phyloP scores from a whole-genome alignment of 53 echinoderm and acorn worm species.

The Mesocentrotus franciscanus region DNA sequence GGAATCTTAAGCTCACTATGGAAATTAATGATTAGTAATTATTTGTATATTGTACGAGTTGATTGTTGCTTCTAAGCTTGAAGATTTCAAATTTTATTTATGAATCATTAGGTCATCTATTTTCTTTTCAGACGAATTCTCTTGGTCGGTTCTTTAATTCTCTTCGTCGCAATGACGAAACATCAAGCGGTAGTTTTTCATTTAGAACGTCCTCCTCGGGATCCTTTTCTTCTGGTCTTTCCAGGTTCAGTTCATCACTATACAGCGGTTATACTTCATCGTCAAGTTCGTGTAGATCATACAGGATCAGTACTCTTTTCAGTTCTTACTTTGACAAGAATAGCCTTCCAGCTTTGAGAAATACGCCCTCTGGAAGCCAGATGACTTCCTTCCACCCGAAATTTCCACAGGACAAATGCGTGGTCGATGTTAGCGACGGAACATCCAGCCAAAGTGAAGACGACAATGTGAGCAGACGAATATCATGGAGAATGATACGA shows the following conservation, averaged over 20 bases:
- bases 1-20: not conserved
- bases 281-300: not conserved
- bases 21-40: too few species aligned
- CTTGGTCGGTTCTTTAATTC: not conserved
- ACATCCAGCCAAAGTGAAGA: not conserved
- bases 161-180: not conserved
- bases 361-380: not conserved
- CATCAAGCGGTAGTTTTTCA: not conserved
- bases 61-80: not conserved
- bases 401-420: not conserved
- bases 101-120: not conserved
- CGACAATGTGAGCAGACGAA: not conserved
- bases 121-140: not conserved
- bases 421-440: not conserved
- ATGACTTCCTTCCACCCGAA: not conserved
- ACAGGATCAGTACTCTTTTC: not conserved
- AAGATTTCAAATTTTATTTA: not conserved
- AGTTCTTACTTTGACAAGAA: not conserved
- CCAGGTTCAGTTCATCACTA: not conserved
- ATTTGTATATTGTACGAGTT: not conserved
- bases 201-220: not conserved
- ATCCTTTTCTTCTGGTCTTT: not conserved
- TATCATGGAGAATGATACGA: conserved; percentile 28
- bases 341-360: not conserved
- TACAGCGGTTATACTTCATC: not conserved